phyloP scores from a whole-genome alignment of 2,888 invertebrate genomes.

The Calameuta filiformis region DNA sequence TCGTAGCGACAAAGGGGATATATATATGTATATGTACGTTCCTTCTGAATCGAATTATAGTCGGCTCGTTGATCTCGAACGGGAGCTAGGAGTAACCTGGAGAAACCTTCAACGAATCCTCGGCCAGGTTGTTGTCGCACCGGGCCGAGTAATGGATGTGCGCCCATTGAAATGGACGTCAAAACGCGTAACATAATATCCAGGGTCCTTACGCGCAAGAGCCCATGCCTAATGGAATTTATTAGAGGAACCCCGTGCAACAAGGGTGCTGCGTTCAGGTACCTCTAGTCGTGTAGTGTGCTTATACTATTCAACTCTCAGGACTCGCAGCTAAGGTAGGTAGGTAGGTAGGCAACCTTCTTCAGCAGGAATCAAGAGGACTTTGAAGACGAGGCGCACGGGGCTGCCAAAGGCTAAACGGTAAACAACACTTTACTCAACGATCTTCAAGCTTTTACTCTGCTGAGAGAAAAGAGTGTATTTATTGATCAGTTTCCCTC shows the following conservation, averaged over 20 bases:
- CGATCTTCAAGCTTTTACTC: no score
- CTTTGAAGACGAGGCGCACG: neutral
- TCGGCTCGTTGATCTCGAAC: conserved; percentile 44
- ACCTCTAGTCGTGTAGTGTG: neutral
- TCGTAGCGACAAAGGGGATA: conserved; percentile 27
- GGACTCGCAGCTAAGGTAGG: neutral
- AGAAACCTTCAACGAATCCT: conserved; percentile 22
- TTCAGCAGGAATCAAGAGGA: conserved; percentile 33
- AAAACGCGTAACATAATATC: conserved; percentile 62
- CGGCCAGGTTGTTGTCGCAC: conserved; percentile 49
- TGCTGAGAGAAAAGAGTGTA: no score
- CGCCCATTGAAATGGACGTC: conserved; percentile 50
- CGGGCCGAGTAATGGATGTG: conserved; percentile 58
- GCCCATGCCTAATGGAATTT: conserved; percentile 65
- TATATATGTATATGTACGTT: conserved; percentile 19
- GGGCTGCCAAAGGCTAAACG: neutral
- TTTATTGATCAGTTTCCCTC: no score
- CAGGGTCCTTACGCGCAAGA: conserved; percentile 51
- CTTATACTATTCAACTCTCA: conserved; percentile 7
- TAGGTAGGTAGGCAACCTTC: conserved; percentile 6
- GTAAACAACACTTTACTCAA: no score
- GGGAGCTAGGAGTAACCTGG: conserved; percentile 18
- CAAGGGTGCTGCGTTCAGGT: no score
- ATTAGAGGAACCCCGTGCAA: conserved; percentile 47
- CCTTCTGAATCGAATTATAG: conserved; percentile 54